A percentile compares a stretch with the other conserved stretches of the same genome.
Conservation (phyloP, 2,797 vertebrate species). For the Tadarida brasiliensis region DNA sequence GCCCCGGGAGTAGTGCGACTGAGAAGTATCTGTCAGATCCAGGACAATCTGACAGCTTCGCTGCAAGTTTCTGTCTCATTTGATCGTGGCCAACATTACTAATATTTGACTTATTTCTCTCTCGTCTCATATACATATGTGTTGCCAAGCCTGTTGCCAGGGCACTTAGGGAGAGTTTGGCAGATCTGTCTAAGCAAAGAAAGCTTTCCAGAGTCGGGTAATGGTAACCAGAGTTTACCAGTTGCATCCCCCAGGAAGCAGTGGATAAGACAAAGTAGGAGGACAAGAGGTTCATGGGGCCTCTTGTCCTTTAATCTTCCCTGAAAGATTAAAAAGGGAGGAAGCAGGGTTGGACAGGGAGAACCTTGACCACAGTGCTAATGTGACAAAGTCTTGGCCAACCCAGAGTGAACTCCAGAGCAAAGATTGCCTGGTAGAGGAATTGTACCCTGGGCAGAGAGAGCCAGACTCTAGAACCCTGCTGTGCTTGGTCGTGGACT, state of each 20-base stretch:
- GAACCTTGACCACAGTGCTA: neutral
- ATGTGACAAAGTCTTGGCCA: neutral
- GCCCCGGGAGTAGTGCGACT: constrained; percentile 54
- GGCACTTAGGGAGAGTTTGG: neutral
- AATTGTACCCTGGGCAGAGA: neutral
- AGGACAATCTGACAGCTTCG: constrained; percentile 61
- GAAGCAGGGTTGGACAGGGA: neutral
- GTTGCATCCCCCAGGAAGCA: neutral
- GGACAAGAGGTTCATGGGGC: neutral
- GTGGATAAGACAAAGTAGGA: neutral
- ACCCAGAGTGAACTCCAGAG: neutral
- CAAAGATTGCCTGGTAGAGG: neutral
- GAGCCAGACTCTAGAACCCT: neutral
- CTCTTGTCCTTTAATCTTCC: too few species aligned
- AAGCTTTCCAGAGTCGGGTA: neutral
- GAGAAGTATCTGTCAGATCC: constrained; percentile 66
- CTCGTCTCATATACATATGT: constrained; percentile 11
- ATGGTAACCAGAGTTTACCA: neutral
- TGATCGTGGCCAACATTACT: neutral
- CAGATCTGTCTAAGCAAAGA: neutral
- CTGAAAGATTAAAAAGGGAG: neutral
- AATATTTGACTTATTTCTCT: neutral
- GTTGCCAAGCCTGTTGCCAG: neutral
- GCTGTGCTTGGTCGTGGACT: neutral
- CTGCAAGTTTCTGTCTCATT: constrained; percentile 53